A percentile compares a stretch with the other conserved stretches of the same genome.
phyloP scores from a whole-genome alignment of 1,140 invertebrate genomes.

The Cotesia glomerata region DNA sequence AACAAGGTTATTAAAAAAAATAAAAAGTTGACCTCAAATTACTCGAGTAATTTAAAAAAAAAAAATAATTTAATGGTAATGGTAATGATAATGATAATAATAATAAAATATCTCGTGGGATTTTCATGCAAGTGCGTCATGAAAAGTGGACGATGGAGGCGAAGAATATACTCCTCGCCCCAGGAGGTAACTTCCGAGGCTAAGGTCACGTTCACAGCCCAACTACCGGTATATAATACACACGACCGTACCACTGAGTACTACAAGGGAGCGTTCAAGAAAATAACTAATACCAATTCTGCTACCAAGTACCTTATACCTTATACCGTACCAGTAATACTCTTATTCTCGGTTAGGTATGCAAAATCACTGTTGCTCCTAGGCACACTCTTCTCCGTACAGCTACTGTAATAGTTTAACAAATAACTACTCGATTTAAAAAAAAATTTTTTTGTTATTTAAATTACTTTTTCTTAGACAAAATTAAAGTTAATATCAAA shows the following conservation, averaged over 20 bases:
- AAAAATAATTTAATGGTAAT: neutral
- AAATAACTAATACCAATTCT: no score
- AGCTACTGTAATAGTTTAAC: constrained; percentile 10
- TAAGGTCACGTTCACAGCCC: constrained; percentile 38
- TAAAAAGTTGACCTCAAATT: no score
- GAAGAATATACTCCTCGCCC: constrained; percentile 9
- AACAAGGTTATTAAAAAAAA: neutral
- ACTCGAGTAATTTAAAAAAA: no score
- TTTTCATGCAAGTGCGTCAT: constrained; percentile 15
- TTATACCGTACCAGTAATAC: neutral
- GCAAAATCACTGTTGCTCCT: constrained; percentile 26
- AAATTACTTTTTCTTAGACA: no score
- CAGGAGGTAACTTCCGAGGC: constrained; percentile 30
- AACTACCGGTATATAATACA: constrained; percentile 16
- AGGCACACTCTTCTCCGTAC: constrained; percentile 1
- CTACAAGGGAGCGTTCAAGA: neutral
- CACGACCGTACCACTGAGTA: no score
- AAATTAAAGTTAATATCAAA: no score
- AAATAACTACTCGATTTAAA: neutral
- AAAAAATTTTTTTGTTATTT: no score
- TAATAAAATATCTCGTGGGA: constrained; percentile 13
- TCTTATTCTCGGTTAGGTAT: constrained; percentile 1
- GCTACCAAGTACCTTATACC: neutral
- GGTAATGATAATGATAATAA: neutral
- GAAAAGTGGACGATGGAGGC: constrained; percentile 14